Percentiles rank a stretch among this genome's conserved stretches.
phyloP scores from a whole-genome alignment of 2,797 vertebrate species.

The Betta splendens region DNA sequence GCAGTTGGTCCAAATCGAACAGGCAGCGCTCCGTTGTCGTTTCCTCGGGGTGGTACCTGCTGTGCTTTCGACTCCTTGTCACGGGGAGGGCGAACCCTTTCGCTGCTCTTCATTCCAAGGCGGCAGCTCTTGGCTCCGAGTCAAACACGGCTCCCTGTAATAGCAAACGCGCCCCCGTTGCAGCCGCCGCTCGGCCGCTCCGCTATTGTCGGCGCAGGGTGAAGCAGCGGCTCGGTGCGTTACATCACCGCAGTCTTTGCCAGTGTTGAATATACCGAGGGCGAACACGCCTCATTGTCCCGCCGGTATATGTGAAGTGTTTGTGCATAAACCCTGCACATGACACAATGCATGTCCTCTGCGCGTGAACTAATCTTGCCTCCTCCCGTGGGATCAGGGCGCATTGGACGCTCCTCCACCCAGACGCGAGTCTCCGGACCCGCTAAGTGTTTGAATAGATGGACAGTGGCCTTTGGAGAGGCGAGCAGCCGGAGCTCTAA shows the following conservation, averaged over 20 bases:
- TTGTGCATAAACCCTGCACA: slow-evolving; percentile 37
- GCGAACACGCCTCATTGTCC: slow-evolving; percentile 46
- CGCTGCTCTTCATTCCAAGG: slow-evolving; percentile 12
- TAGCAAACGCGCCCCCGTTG: neutral
- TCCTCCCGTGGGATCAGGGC: slow-evolving; percentile 37
- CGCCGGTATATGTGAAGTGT: slow-evolving; percentile 25
- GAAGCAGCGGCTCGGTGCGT: slow-evolving; percentile 16
- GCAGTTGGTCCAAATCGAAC: slow-evolving; percentile 15
- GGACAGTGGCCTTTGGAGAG: slow-evolving; percentile 31
- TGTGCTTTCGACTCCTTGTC: slow-evolving; percentile 25
- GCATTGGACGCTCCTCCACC: slow-evolving; percentile 19
- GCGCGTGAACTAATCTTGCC: slow-evolving; percentile 41
- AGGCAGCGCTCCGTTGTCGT: slow-evolving; percentile 4
- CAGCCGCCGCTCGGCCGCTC: slow-evolving; percentile 10
- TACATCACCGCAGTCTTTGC: slow-evolving; percentile 42
- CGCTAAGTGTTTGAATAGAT: slow-evolving; percentile 22
- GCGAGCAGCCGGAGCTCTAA: slow-evolving; percentile 19
- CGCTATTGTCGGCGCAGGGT: slow-evolving; percentile 13
- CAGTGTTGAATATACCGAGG: slow-evolving; percentile 34
- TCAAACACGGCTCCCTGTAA: slow-evolving; percentile 27
- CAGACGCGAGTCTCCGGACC: slow-evolving; percentile 24
- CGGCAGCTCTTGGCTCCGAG: slow-evolving; percentile 7
- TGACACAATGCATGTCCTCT: slow-evolving; percentile 43
- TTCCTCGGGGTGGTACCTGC: slow-evolving; percentile 6
- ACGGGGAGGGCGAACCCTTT: slow-evolving; percentile 5